Base-by-base conservation (phyloP, 2,797 vertebrate genomes). In the Centropyge bicolor region DNA sequence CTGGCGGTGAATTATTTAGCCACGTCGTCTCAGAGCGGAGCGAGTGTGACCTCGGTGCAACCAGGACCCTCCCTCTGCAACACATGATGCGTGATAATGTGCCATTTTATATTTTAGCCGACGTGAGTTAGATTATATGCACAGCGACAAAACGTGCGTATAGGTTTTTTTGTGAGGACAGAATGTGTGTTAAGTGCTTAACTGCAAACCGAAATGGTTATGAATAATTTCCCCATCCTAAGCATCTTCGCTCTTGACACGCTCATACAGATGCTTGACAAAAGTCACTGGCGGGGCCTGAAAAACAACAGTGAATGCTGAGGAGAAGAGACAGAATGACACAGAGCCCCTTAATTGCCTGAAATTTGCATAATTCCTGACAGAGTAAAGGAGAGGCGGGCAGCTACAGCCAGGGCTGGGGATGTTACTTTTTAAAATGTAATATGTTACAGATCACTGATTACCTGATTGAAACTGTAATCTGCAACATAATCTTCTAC, bases 391-490 rank as follows among this genome's bases (percentile, higher is more conserved):
- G 70, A 71, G 72, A 86, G 65, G 74, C 22, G 19, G 78, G 66
- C 14, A 55, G 78, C 82, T 80, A 27, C 5, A 85, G 76, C 72
- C 40, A 74, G 55, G 74, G 77, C 78, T 45, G 70, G 57, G 65
- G 74, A 84, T 84, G 86, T 67, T 82, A 81, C 74, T 86, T 85
- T 82, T 76, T 51, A 43, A 81, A 93, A 87, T 82, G 84, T 88
- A 90, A 93, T 92, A 87, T 74, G 90, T 91, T 88, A 87, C 90
- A 92, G 89, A 92, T 91, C 89, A 88, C 81, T 79, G 91, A 90
- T 89, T 88, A 90, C 88, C 88, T 93, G 91, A 94, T 89, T 88
- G 91, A 92, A 93, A 92, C 70, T 78, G 84, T 90, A 91, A 93
- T 89, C 89, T 87, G 78, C 76, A 78, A 81, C 80, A 86, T 91